Conservation (phyloP, 2,797 vertebrate genomes). For the Leptodactylus fallax region DNA sequence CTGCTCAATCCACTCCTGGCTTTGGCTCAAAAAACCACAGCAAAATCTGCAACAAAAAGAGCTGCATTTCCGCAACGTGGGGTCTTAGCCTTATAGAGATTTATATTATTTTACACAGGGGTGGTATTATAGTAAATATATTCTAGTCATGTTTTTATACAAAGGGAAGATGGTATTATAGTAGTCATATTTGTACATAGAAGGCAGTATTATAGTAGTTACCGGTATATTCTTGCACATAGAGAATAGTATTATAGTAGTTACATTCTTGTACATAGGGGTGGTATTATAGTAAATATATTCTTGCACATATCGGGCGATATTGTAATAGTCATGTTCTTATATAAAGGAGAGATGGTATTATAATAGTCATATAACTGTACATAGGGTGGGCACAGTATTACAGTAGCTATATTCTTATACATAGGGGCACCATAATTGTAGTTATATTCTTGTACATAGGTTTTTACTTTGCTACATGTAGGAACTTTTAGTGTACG, state of each 20-base stretch:
- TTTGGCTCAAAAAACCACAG: too few species aligned
- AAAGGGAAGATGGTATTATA: too few species aligned
- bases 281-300: neutral
- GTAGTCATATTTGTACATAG: neutral
- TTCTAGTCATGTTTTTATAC: too few species aligned
- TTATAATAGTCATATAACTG: too few species aligned
- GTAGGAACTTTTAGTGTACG: neutral
- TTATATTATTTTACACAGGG: too few species aligned
- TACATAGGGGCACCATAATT: neutral
- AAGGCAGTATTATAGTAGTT: neutral
- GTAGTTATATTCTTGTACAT: conserved; percentile 9
- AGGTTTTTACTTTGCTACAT: neutral
- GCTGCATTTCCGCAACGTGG: too few species aligned
- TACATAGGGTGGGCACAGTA: neutral
- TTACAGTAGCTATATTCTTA: conserved; percentile 6
- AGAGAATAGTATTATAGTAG: neutral
- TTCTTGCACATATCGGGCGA: neutral
- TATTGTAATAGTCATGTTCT: neutral
- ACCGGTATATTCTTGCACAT: conserved; percentile 10
- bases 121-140: too few species aligned
- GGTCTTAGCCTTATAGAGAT: too few species aligned
- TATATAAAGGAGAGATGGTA: too few species aligned
- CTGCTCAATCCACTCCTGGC: too few species aligned
- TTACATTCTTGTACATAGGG: neutral
- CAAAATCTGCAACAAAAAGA: too few species aligned